phyloP scores from a whole-genome alignment of 2,888 invertebrate genomes.

The Pristionchus entomophagus region DNA sequence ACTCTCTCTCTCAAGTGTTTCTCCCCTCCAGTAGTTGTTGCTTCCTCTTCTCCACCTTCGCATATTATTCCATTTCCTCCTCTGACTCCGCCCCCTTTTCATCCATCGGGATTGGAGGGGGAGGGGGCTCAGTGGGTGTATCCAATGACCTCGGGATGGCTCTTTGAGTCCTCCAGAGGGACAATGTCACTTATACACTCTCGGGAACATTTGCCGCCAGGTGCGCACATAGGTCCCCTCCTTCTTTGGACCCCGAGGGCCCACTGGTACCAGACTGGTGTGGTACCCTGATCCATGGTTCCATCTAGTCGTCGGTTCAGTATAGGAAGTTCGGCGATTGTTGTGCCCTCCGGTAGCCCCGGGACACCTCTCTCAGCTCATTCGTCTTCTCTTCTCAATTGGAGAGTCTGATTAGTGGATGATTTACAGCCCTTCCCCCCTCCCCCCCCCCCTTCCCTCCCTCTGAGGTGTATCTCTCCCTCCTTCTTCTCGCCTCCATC shows the following conservation, averaged over 20 bases:
- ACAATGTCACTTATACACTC: slow-evolving; percentile 51
- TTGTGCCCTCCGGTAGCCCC: neutral
- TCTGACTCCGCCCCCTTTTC: neutral
- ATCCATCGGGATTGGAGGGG: neutral
- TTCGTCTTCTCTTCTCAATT: neutral
- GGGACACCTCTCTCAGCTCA: slow-evolving; percentile 23
- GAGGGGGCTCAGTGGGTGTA: slow-evolving; percentile 12
- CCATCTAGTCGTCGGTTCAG: neutral
- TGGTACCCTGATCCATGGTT: neutral
- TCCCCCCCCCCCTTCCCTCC: neutral
- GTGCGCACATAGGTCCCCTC: slow-evolving; percentile 7
- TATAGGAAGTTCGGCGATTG: neutral
- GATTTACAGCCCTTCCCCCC: slow-evolving; percentile 5
- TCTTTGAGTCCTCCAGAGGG: slow-evolving; percentile 27
- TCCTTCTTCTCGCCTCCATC: too few species aligned
- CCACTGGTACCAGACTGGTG: neutral
- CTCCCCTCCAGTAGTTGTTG: slow-evolving; percentile 30
- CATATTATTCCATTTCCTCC: neutral
- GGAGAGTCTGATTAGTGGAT: slow-evolving; percentile 30
- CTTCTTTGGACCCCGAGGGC: slow-evolving; percentile 1
- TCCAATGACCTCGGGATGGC: slow-evolving; percentile 9
- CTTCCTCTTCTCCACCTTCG: neutral
- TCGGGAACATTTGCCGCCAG: slow-evolving; percentile 37
- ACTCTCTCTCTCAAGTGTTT: slow-evolving; percentile 26
- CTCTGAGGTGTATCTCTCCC: neutral